Conservation (phyloP, 2,113 vertebrate species). For the Tachycineta bicolor region DNA sequence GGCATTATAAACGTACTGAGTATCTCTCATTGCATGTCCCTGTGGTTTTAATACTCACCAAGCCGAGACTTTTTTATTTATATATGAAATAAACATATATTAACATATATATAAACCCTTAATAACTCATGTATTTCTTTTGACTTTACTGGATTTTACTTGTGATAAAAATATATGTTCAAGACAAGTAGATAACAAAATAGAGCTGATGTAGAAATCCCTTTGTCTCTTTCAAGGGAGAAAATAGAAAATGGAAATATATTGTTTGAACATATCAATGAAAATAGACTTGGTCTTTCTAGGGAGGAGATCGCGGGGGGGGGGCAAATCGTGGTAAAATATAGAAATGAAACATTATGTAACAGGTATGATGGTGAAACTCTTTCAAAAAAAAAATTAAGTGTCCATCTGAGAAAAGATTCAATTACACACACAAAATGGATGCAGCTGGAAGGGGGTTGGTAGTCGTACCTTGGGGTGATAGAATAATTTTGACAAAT, state of each 20-base stretch:
- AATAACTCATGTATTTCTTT: background rate
- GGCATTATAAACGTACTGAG: background rate
- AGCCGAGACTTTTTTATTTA: background rate
- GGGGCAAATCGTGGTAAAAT: background rate
- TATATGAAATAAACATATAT: background rate
- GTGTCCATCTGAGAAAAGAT: background rate
- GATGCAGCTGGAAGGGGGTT: background rate
- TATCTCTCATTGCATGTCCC: background rate
- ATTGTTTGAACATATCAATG: background rate
- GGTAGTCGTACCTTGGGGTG: background rate
- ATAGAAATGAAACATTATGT: background rate
- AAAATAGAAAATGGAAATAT: background rate
- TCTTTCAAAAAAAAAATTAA: background rate
- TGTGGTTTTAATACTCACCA: background rate
- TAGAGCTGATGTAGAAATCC: background rate
- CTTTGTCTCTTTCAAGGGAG: background rate
- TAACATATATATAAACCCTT: too few relatives aligned
- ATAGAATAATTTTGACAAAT: background rate
- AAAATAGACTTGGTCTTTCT: background rate
- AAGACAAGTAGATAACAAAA: background rate
- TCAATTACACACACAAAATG: background rate
- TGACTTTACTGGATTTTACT: background rate
- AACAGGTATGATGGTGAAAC: background rate
- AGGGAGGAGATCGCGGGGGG: rapidly evolving
- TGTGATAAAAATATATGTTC: background rate